A percentile compares a stretch with the other conserved stretches of the same genome.
Conservation (phyloP, 2,113 vertebrate genomes). For the Ahaetulla prasina region DNA sequence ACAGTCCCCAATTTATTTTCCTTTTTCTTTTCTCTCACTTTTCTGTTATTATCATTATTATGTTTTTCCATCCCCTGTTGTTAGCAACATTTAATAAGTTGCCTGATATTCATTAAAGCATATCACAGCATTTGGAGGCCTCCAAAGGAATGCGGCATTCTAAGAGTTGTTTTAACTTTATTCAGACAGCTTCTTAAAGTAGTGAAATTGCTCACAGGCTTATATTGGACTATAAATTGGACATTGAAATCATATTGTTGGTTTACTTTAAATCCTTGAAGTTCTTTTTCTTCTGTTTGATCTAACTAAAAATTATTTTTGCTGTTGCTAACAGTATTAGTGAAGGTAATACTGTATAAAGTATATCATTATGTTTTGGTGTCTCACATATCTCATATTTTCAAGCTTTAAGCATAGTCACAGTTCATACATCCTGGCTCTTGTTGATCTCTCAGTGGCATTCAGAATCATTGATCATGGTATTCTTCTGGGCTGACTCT, state of each 20-base stretch:
- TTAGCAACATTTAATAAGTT: not conserved
- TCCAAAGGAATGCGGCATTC: not conserved
- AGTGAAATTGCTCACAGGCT: not conserved
- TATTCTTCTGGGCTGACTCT: not conserved
- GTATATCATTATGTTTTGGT: not conserved
- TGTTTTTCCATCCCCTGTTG: not conserved
- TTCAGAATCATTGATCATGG: not conserved
- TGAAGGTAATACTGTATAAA: not conserved
- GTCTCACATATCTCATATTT: not conserved
- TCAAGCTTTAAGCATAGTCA: not conserved
- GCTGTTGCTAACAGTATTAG: not conserved
- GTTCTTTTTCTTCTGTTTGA: not conserved
- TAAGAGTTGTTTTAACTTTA: not conserved
- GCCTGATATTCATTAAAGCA: not conserved
- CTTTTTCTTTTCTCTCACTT: not conserved
- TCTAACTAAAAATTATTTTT: not conserved
- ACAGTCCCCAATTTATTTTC: not conserved
- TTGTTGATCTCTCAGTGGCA: not conserved
- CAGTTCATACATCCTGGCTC: not conserved
- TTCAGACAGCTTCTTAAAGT: not conserved
- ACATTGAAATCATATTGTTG: not conserved
- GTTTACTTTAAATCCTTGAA: not conserved
- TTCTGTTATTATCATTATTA: not conserved
- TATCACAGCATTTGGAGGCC: not conserved
- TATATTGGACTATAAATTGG: not conserved